These are phyloP conservation scores for Eulemur macaco DNA, from an alignment of 2,113 vertebrate species.

Conservation along the genomic window DNA sequence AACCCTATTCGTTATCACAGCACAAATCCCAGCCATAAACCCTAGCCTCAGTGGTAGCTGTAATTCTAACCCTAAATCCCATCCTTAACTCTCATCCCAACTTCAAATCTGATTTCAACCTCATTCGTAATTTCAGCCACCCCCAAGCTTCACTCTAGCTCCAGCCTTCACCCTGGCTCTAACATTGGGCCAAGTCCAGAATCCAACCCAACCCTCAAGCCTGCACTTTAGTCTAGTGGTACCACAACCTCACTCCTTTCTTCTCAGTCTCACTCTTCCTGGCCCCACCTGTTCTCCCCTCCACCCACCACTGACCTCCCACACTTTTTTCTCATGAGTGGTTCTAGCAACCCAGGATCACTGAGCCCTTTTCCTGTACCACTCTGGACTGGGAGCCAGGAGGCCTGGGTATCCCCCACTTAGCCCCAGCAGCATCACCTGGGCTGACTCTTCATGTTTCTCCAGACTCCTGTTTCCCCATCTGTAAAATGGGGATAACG, in stretches of 20 bases:
- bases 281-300: background rate
- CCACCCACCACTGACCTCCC: background rate
- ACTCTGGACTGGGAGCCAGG: background rate
- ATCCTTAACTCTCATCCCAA: background rate
- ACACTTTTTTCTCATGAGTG: background rate
- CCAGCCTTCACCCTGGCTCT: background rate
- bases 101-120: background rate
- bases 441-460: background rate
- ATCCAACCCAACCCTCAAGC: background rate
- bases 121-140: background rate
- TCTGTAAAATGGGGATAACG: conserved; percentile 35
- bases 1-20: background rate
- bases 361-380: background rate
- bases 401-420: background rate
- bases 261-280: background rate
- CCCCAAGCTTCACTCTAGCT: background rate
- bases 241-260: background rate
- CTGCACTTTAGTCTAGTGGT: background rate
- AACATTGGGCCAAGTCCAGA: background rate
- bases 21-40: background rate
- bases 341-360: background rate
- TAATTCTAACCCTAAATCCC: background rate
- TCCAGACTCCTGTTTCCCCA: conserved; percentile 17
- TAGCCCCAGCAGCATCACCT: background rate
- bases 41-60: background rate